These are phyloP conservation scores for Hirundichthys speculiger DNA, from an alignment of 2,113 vertebrate genomes.

Conservation along the genomic window DNA sequence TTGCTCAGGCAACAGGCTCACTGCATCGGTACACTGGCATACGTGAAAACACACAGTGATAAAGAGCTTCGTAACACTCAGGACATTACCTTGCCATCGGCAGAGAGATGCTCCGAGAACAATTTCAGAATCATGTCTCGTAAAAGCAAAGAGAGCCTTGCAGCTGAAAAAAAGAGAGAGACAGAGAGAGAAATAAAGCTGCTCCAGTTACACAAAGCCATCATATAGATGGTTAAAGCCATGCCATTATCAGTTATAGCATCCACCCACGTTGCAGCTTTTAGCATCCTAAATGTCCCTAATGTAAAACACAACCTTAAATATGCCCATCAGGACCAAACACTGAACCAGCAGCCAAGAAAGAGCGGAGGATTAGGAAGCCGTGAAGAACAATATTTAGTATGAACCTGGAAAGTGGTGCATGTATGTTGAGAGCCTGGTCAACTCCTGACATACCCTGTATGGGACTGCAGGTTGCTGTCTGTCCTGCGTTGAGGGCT, in stretches of 20 bases:
- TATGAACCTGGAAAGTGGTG: neutral
- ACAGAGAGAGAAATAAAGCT: neutral
- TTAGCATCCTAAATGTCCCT: slow-evolving; percentile 8
- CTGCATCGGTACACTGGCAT: too few relatives aligned
- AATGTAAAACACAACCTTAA: slow-evolving; percentile 11
- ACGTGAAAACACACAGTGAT: neutral
- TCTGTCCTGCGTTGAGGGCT: slow-evolving; percentile 75
- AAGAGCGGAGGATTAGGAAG: slow-evolving; percentile 10
- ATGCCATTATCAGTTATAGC: slow-evolving; percentile 3
- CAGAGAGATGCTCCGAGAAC: slow-evolving; percentile 81
- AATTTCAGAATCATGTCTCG: slow-evolving; percentile 81
- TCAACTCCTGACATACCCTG: slow-evolving; percentile 68
- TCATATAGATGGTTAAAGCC: neutral
- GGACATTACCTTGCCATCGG: slow-evolving; percentile 82
- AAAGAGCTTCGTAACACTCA: neutral
- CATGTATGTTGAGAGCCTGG: neutral
- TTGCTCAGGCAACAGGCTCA: too few relatives aligned
- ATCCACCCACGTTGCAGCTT: slow-evolving; percentile 19
- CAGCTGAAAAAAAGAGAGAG: slow-evolving; percentile 58
- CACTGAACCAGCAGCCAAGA: slow-evolving; percentile 37
- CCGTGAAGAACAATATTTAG: neutral
- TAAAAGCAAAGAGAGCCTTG: slow-evolving; percentile 76
- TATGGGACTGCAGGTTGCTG: slow-evolving; percentile 59
- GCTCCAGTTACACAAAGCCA: neutral
- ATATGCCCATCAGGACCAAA: slow-evolving; percentile 5